Evolutionary conservation across 2,113 vertebrate genomes (phyloP).

Genomic region (Eonycteris spelaea): DNA sequence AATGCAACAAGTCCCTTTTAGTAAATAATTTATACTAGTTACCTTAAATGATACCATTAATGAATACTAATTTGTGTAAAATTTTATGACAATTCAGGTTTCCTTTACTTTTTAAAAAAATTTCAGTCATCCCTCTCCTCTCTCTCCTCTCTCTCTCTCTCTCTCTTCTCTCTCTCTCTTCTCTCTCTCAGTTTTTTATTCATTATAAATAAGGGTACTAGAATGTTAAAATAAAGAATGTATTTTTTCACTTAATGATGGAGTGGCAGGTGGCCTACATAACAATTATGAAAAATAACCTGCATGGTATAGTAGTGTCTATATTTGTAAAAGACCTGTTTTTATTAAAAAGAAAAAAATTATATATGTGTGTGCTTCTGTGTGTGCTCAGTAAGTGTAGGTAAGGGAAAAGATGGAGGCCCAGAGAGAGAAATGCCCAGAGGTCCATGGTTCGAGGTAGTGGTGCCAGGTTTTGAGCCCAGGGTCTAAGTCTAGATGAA

Average conservation of each 20-base stretch:
- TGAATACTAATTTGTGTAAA: neutral
- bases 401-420: neutral
- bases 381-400: neutral
- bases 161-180: neutral
- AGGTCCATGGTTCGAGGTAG: neutral
- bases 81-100: neutral
- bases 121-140: neutral
- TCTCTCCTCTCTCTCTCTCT: neutral
- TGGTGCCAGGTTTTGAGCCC: neutral
- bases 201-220: neutral
- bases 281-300: neutral
- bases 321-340: neutral
- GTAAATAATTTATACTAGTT: neutral
- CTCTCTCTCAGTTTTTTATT: neutral
- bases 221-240: neutral
- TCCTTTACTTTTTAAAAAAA: neutral
- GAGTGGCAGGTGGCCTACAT: neutral
- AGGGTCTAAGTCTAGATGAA: neutral
- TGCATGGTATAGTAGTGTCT: neutral
- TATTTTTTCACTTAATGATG: neutral
- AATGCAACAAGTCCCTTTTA: neutral
- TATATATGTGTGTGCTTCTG: neutral
- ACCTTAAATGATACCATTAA: neutral
- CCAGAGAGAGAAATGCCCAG: neutral
- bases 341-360: neutral